A percentile compares a stretch with the other conserved stretches of the same genome.
These are phyloP conservation scores for Ectobius pallidus DNA, from an alignment of 2,888 invertebrate genomes.

Conservation along the genomic window DNA sequence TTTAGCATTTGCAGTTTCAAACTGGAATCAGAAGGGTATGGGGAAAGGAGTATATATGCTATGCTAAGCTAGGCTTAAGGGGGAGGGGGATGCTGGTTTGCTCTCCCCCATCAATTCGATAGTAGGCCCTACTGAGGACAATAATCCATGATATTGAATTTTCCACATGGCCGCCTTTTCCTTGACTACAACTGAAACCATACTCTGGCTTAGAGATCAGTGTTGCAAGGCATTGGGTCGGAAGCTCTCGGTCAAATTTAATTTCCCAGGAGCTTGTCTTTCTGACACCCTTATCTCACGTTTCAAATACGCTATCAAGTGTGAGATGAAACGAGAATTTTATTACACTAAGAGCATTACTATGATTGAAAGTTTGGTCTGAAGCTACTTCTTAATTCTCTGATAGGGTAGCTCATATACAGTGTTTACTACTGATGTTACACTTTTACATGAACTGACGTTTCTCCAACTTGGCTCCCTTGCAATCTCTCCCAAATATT, in stretches of 20 bases:
- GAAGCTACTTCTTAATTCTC: too few species aligned
- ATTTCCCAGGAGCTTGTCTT: constrained; percentile 13
- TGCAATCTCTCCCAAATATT: too few species aligned
- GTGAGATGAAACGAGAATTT: too few species aligned
- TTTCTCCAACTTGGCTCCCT: too few species aligned
- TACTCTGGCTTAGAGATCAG: constrained; percentile 20
- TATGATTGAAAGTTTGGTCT: background rate
- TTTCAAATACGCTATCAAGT: background rate
- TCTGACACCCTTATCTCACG: background rate
- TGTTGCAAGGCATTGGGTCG: constrained; percentile 26
- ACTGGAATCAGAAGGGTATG: background rate
- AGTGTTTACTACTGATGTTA: too few species aligned
- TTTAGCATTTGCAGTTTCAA: constrained; percentile 19
- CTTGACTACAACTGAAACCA: constrained; percentile 25
- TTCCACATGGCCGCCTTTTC: constrained; percentile 40
- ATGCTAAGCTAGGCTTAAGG: constrained; percentile 19
- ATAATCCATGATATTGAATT: constrained; percentile 43
- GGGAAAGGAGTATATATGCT: background rate
- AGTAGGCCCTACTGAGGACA: constrained; percentile 32
- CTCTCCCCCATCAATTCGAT: constrained; percentile 29
- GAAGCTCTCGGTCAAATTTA: constrained; percentile 31
- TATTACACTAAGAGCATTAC: background rate
- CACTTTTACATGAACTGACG: too few species aligned
- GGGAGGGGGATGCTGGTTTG: background rate
- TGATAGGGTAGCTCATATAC: too few species aligned